phyloP scores from a whole-genome alignment of 2,888 invertebrate species.

The Nemotelus nigrinus region DNA sequence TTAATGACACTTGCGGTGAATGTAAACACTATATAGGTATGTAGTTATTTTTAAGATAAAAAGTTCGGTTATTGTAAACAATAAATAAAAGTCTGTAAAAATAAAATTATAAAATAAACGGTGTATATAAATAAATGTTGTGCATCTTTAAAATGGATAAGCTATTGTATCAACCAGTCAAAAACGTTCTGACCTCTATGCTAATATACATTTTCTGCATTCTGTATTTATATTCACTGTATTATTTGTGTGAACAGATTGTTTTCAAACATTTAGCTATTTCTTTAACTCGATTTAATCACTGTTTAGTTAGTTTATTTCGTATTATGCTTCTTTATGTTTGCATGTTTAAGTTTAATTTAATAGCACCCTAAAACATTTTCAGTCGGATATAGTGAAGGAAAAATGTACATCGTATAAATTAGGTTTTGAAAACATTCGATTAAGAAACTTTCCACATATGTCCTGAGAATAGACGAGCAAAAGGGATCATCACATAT shows the following conservation, averaged over 20 bases:
- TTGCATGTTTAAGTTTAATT: conserved; percentile 29
- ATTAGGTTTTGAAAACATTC: conserved; percentile 5
- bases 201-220: conserved; percentile 31
- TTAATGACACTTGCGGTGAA: conserved; percentile 58
- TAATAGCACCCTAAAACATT: conserved; percentile 65
- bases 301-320: conserved; percentile 29
- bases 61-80: conserved; percentile 31
- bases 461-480: background rate
- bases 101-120: conserved; percentile 44
- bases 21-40: conserved; percentile 35
- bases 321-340: conserved; percentile 24
- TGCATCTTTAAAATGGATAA: conserved; percentile 25
- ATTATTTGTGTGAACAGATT: conserved; percentile 48
- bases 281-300: conserved; percentile 38
- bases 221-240: conserved; percentile 33
- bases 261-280: conserved; percentile 45
- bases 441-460: conserved; percentile 33
- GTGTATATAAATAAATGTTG: conserved; percentile 45
- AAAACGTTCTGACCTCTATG: conserved; percentile 49
- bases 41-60: conserved; percentile 35
- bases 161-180: conserved; percentile 49
- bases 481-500: background rate
- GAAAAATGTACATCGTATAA: conserved; percentile 30
- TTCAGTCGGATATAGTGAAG: conserved; percentile 58
- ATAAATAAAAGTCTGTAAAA: conserved; percentile 44